Percentiles rank a stretch among this genome's conserved stretches.
Conservation (phyloP, 2,797 vertebrate species). For the Crotalus adamanteus region DNA sequence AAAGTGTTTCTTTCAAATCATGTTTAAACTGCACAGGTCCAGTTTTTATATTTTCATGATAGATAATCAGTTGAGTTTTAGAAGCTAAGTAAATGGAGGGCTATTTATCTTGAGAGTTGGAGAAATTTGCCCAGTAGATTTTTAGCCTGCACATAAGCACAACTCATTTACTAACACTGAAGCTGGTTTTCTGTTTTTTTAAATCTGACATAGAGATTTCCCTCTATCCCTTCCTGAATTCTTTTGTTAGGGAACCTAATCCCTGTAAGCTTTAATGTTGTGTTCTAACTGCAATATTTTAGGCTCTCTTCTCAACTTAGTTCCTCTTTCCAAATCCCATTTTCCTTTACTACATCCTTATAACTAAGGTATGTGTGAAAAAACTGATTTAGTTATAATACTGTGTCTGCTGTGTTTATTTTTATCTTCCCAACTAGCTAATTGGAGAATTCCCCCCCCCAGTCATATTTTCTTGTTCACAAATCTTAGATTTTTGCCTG, state of each 20-base stretch:
- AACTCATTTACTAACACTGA: background rate
- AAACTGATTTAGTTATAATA: background rate
- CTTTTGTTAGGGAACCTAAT: background rate
- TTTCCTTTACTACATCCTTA: background rate
- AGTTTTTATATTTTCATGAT: background rate
- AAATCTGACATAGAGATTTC: background rate
- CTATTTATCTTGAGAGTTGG: background rate
- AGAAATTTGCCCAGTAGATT: background rate
- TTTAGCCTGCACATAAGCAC: background rate
- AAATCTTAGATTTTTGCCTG: background rate
- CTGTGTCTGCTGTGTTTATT: background rate
- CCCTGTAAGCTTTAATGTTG: background rate
- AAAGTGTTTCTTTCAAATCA: background rate
- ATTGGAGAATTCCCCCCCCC: background rate
- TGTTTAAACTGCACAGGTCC: background rate
- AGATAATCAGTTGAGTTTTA: background rate
- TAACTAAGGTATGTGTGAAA: background rate
- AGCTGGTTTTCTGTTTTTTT: background rate
- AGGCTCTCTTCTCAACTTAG: background rate
- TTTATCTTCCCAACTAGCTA: background rate
- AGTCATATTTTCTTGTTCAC: background rate
- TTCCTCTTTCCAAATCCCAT: background rate
- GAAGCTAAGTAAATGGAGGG: background rate
- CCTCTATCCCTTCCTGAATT: background rate
- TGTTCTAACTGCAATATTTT: background rate